Conservation (phyloP, 2,888 invertebrate genomes). For the Melanchra persicariae region DNA sequence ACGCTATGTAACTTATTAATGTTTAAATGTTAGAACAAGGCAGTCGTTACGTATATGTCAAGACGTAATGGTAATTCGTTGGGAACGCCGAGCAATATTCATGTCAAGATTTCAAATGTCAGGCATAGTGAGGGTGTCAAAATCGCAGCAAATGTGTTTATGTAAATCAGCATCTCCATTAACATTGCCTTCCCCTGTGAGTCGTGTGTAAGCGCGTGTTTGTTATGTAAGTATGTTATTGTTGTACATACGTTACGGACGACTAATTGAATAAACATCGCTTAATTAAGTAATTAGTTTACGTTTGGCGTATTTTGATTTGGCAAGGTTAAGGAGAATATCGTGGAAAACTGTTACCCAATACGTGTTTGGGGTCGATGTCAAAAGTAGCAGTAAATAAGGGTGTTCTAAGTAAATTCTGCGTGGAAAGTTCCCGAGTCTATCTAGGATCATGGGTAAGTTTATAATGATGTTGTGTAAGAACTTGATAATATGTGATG, state of each 20-base stretch:
- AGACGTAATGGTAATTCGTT: constrained; percentile 75
- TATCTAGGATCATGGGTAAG: neutral
- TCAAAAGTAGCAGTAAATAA: neutral
- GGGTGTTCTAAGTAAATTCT: neutral
- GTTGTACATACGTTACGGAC: constrained; percentile 51
- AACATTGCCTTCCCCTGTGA: constrained; percentile 78
- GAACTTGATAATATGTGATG: constrained; percentile 2
- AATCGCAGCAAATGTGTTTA: constrained; percentile 89
- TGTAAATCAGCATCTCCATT: constrained; percentile 88
- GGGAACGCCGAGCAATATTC: constrained; percentile 76
- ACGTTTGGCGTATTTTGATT: constrained; percentile 49
- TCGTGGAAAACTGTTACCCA: neutral
- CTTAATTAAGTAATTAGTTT: constrained; percentile 53
- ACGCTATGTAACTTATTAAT: constrained; percentile 65
- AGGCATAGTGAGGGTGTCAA: constrained; percentile 86
- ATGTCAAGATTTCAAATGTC: constrained; percentile 86
- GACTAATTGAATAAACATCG: constrained; percentile 60
- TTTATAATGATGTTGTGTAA: neutral
- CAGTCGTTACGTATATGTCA: constrained; percentile 73
- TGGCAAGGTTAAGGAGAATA: constrained; percentile 11
- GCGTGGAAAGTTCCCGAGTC: neutral
- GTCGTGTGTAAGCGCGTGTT: constrained; percentile 73
- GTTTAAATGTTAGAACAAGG: constrained; percentile 73
- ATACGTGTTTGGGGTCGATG: constrained; percentile 2
- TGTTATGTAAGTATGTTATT: constrained; percentile 78